Base-by-base conservation (phyloP, 37 sponge, comb jelly and placozoan species). In the Halichondria panicea region DNA sequence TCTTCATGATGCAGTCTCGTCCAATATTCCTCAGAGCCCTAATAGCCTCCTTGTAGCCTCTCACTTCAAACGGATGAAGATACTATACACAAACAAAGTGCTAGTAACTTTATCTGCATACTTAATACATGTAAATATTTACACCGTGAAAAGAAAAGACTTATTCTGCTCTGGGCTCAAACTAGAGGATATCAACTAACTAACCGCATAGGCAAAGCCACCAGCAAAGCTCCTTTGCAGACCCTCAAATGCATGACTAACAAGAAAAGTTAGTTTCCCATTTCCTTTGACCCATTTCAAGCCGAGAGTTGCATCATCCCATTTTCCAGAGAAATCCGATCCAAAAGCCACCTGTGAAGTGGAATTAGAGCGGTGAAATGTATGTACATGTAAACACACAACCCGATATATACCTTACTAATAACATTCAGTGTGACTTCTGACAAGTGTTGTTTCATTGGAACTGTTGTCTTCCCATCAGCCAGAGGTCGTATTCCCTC, bases 21-120 rank as follows among this genome's bases (percentile, higher is more conserved):
- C 46, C 70, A 44, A 68, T 37, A 7, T 40, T 37, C 43, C 70
- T 40, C n/a, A 68, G 18, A 40, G 70, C 46, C 4, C 43, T 68
- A 5, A 7, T 7, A 50, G 65, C 43, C 59, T 76, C 40, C 28
- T 48, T 36, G 44, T 76, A 41, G 22, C 25, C 4, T 12, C 43
- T n/a, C 7, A 53, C 42, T 31, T 76, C 33, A 56, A 52, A 52
- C 55, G 68, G 68, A 66, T 66, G 68, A 27, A 6, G 44, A 28
- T 40, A 40, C 70, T 68, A 5, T 55, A n/a, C n/a, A n/a, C n/a
- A n/a, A n/a, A n/a, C n/a, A n/a, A n/a, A n/a, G n/a, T n/a, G n/a
- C n/a, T n/a, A n/a, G n/a, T n/a, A n/a, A n/a, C n/a, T n/a, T n/a
- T n/a, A n/a, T n/a, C n/a, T n/a, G n/a, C n/a, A n/a, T n/a, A n/a